These are phyloP conservation scores for Hippocampus abdominalis DNA, from an alignment of 2,113 vertebrate genomes.

Conservation along the genomic window DNA sequence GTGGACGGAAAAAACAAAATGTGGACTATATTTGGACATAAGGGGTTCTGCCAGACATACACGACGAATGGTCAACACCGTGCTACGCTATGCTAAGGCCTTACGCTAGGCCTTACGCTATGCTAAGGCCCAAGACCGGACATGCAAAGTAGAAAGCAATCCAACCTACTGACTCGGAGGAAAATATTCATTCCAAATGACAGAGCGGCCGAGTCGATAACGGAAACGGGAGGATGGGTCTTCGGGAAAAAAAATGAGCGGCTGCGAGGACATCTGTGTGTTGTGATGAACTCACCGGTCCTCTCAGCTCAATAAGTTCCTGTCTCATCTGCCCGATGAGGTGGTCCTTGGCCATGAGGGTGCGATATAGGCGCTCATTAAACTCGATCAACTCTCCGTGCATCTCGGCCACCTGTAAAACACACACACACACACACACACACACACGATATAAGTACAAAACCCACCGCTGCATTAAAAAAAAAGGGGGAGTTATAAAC, in stretches of 20 bases:
- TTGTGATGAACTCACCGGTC: conserved; percentile 79
- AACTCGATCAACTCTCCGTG: conserved; percentile 98
- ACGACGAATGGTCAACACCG: no score
- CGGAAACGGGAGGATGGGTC: neutral
- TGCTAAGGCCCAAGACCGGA: no score
- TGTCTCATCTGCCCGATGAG: conserved; percentile 96
- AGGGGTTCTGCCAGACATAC: no score
- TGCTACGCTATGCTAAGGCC: no score
- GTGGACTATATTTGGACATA: no score
- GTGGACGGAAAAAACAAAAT: no score
- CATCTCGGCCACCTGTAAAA: conserved; percentile 95
- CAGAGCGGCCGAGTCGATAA: neutral
- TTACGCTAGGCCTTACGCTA: no score
- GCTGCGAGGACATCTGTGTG: neutral
- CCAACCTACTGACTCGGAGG: no score
- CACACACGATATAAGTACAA: conserved; percentile 10
- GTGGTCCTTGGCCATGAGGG: conserved; percentile 92
- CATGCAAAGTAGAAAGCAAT: no score
- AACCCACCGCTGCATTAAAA: conserved; percentile 1
- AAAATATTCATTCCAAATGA: neutral
- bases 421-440: conserved; percentile 8
- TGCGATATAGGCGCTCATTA: conserved; percentile 92
- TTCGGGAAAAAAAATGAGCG: conserved; percentile 9
- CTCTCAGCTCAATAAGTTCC: conserved; percentile 94
- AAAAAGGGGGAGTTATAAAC: neutral